Conservation (phyloP, 2,888 invertebrate species). For the Thera obeliscata region DNA sequence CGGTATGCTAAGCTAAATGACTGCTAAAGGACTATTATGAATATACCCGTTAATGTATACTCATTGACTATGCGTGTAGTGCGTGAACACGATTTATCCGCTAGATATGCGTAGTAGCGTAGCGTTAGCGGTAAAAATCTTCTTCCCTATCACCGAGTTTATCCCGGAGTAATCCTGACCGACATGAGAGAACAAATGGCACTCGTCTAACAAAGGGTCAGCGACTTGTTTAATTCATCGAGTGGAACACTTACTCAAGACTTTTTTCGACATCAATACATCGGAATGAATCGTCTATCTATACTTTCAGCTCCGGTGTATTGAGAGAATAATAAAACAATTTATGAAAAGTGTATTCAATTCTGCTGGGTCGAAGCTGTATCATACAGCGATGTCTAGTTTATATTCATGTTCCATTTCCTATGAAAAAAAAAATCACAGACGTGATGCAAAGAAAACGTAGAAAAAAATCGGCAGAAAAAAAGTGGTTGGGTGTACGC, state of each 20-base stretch:
- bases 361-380: constrained; percentile 13
- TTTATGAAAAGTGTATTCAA: constrained; percentile 25
- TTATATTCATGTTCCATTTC: constrained; percentile 29
- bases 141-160: constrained; percentile 52
- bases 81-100: neutral
- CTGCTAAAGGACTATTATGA: too few species aligned
- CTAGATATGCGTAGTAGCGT: neutral
- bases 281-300: neutral
- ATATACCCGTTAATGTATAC: too few species aligned
- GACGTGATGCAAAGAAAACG: constrained; percentile 33
- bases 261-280: constrained; percentile 26
- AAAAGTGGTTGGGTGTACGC: constrained; percentile 65
- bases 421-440: constrained; percentile 34
- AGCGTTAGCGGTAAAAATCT: constrained; percentile 43
- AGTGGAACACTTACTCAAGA: constrained; percentile 43
- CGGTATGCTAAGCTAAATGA: too few species aligned
- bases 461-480: constrained; percentile 50
- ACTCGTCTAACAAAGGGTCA: constrained; percentile 68
- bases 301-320: constrained; percentile 5
- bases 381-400: constrained; percentile 18
- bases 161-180: constrained; percentile 34
- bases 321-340: constrained; percentile 21
- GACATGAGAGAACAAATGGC: constrained; percentile 60
- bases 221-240: constrained; percentile 69
- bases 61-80: too few species aligned